Percentiles rank a stretch among this genome's conserved stretches.
Conservation (phyloP, 2,888 invertebrate genomes). For the Himalopsyche anomala region DNA sequence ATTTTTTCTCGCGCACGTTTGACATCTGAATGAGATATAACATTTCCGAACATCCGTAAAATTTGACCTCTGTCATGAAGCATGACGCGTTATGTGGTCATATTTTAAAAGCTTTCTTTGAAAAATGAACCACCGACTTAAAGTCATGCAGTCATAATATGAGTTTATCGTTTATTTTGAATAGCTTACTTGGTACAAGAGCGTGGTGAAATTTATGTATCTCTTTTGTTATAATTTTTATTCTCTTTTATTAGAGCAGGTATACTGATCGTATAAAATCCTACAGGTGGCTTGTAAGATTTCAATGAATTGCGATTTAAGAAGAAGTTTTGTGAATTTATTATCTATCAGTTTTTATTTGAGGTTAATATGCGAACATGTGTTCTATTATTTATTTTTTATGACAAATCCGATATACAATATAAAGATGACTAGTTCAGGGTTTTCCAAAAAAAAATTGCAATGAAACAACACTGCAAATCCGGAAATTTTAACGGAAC, state of each 20-base stretch:
- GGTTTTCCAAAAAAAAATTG: too few relatives aligned
- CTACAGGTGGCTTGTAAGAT: not conserved
- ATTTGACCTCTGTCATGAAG: not conserved
- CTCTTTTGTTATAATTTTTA: constrained; percentile 19
- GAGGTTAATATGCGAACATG: too few relatives aligned
- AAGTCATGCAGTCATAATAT: not conserved
- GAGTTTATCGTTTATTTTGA: constrained; percentile 1
- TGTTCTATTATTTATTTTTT: too few relatives aligned
- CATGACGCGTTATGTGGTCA: not conserved
- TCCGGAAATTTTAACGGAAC: too few relatives aligned
- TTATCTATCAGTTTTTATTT: too few relatives aligned
- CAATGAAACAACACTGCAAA: too few relatives aligned
- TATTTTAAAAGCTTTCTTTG: constrained; percentile 22
- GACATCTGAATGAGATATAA: not conserved
- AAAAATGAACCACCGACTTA: constrained; percentile 15
- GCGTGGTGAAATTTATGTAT: constrained; percentile 7
- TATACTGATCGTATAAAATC: not conserved
- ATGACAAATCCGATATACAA: too few relatives aligned
- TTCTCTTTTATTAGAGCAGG: not conserved
- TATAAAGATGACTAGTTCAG: too few relatives aligned
- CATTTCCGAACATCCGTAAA: not conserved
- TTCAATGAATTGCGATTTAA: not conserved
- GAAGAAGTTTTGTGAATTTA: too few relatives aligned
- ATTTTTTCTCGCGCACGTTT: not conserved
- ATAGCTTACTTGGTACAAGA: not conserved